Percentiles rank a stretch among this genome's conserved stretches.
These are phyloP conservation scores for Diaphora mendica DNA, from an alignment of 2,888 invertebrate genomes.

Conservation along the genomic window DNA sequence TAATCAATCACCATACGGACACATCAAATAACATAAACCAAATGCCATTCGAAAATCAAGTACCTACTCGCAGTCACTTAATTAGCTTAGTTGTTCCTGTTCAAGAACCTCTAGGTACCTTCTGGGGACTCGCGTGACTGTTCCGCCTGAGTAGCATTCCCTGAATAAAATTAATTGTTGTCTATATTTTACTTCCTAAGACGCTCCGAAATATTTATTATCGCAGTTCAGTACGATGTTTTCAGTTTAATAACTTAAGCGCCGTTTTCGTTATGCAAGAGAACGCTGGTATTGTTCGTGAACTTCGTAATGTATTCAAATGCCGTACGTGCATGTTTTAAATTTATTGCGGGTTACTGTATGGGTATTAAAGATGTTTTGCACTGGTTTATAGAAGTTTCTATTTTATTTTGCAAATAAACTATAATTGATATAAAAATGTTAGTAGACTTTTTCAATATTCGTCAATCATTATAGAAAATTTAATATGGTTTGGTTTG, in stretches of 20 bases:
- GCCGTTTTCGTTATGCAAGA: slow-evolving; percentile 9
- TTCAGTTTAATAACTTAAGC: slow-evolving; percentile 40
- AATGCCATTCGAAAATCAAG: no score
- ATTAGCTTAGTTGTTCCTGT: neutral
- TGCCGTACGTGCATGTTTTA: slow-evolving; percentile 25
- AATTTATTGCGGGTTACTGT: neutral
- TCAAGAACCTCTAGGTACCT: slow-evolving; percentile 43
- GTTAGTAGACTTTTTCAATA: no score
- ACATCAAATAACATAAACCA: no score
- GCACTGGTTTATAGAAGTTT: neutral
- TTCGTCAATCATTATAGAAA: no score
- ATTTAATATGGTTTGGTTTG: no score
- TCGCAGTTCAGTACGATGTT: slow-evolving; percentile 46
- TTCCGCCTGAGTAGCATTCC: slow-evolving; percentile 53
- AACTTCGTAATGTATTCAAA: slow-evolving; percentile 24
- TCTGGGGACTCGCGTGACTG: slow-evolving; percentile 54
- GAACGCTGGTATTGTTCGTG: slow-evolving; percentile 13
- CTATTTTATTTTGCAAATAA: neutral
- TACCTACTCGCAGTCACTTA: no score
- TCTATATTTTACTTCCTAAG: slow-evolving; percentile 62
- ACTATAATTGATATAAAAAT: neutral
- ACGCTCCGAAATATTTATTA: slow-evolving; percentile 55
- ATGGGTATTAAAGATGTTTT: neutral
- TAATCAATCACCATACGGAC: no score
- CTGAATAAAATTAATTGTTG: slow-evolving; percentile 65